Conservation (phyloP, 2,888 invertebrate genomes). For the Cheilosia grossa region DNA sequence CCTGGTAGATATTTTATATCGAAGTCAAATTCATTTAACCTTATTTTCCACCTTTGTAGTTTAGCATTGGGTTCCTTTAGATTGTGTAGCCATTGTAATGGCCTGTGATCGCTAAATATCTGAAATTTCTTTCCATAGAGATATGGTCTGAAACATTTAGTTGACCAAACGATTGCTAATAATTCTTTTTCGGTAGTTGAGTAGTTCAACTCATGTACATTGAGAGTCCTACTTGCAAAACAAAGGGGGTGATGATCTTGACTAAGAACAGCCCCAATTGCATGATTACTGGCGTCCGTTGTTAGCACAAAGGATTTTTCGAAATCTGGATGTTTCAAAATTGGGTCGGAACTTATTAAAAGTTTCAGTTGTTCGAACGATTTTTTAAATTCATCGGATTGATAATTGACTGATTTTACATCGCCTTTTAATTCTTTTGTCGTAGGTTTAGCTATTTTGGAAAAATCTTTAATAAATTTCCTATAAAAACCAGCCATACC, state of each 20-base stretch:
- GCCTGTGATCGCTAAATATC: constrained; percentile 57
- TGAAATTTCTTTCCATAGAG: constrained; percentile 55
- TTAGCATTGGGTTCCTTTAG: no score
- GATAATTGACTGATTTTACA: no score
- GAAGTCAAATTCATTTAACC: constrained; percentile 52
- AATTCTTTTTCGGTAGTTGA: constrained; percentile 20
- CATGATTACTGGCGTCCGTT: constrained; percentile 67
- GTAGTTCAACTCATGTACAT: no score
- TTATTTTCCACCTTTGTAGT: no score
- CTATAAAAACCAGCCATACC: constrained; percentile 75
- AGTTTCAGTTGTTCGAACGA: no score
- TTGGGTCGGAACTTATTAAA: no score
- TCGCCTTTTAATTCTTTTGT: constrained; percentile 56
- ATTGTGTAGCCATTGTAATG: no score
- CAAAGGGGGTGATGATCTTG: constrained; percentile 39
- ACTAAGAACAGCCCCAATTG: constrained; percentile 68
- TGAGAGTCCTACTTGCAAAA: no score
- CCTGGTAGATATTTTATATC: constrained; percentile 49
- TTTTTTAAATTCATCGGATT: no score
- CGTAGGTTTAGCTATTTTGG: constrained; percentile 62
- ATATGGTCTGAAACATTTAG: constrained; percentile 14
- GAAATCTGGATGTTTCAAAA: constrained; percentile 33
- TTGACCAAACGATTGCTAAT: constrained; percentile 59
- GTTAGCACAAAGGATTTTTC: constrained; percentile 59
- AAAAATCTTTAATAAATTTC: constrained; percentile 70